Percentiles rank a stretch among this genome's conserved stretches.
Conservation (phyloP, 2,888 invertebrate species). For the Gortyna flavago region DNA sequence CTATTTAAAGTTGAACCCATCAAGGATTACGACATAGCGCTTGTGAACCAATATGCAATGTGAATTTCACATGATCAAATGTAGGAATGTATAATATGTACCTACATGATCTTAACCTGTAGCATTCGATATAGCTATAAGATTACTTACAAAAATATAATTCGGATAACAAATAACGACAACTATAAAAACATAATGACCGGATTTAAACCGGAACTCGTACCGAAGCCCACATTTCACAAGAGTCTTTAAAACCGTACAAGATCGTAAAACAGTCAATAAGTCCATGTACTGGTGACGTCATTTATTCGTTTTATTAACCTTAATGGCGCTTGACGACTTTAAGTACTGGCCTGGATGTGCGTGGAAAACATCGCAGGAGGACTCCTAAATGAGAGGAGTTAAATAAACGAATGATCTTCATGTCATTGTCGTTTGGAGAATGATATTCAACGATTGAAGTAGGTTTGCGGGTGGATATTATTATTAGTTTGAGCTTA, state of each 20-base stretch:
- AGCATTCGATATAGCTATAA: constrained; percentile 8
- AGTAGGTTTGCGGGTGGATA: not conserved
- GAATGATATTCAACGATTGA: not conserved
- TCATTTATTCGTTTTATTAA: constrained; percentile 56
- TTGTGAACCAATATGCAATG: not conserved
- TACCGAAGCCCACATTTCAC: constrained; percentile 49
- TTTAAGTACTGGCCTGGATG: constrained; percentile 29
- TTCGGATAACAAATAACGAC: constrained; percentile 41
- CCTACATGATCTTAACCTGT: not conserved
- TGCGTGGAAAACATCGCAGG: not conserved
- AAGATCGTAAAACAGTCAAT: constrained; percentile 55
- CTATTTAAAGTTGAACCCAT: not conserved
- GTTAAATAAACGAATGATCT: constrained; percentile 2
- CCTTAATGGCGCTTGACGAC: constrained; percentile 33
- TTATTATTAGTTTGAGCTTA: no score
- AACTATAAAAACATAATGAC: constrained; percentile 38
- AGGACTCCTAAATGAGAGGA: constrained; percentile 2
- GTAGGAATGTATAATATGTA: not conserved
- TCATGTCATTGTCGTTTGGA: not conserved
- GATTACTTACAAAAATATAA: constrained; percentile 6
- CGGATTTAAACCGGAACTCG: constrained; percentile 58
- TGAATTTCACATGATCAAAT: not conserved
- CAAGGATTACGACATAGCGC: not conserved
- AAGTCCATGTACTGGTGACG: constrained; percentile 41
- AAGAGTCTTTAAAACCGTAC: constrained; percentile 46